Evolutionary conservation across 2,888 invertebrate genomes (phyloP).

Genomic region (Piscicola geometra): DNA sequence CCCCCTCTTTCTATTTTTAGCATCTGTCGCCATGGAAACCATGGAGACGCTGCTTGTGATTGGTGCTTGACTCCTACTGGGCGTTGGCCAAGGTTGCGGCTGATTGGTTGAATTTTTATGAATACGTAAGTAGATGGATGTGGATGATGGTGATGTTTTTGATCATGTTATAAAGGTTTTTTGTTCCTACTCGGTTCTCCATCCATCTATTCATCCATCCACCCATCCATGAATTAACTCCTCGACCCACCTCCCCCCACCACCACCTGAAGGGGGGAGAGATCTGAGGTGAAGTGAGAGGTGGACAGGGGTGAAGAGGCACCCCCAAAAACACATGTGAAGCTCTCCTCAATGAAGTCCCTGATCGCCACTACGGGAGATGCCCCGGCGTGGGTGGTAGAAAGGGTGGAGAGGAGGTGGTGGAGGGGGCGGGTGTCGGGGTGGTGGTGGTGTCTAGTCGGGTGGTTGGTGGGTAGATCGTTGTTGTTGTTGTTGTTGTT

Average conservation of each 20-base stretch:
- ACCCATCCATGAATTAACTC: no score
- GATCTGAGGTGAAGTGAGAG: neutral
- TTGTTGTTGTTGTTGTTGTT: slow-evolving; percentile 28
- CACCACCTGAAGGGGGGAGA: slow-evolving; percentile 17
- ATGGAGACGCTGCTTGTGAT: slow-evolving; percentile 9
- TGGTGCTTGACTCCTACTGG: neutral
- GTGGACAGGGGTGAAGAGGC: slow-evolving; percentile 1
- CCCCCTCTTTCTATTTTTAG: neutral
- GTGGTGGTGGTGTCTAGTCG: slow-evolving; percentile 8
- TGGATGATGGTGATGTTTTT: neutral
- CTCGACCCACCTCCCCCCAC: no score
- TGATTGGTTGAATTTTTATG: slow-evolving; percentile 5
- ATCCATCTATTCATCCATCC: no score
- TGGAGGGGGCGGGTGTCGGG: slow-evolving; percentile 26
- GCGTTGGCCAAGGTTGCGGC: neutral
- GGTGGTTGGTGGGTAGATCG: slow-evolving; percentile 29
- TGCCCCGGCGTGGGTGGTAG: slow-evolving; percentile 41
- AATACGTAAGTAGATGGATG: no score
- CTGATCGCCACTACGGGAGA: slow-evolving; percentile 54
- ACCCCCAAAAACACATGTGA: slow-evolving; percentile 25
- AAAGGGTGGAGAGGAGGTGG: slow-evolving; percentile 26
- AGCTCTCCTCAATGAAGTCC: slow-evolving; percentile 52
- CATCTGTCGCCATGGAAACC: slow-evolving; percentile 16
- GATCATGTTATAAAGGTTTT: neutral
- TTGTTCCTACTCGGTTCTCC: no score